Evolutionary conservation across 2,797 vertebrate species (phyloP), one percentile per base, ranked within the genome.

Genomic region (Enteromius afrohamiltoni): DNA sequence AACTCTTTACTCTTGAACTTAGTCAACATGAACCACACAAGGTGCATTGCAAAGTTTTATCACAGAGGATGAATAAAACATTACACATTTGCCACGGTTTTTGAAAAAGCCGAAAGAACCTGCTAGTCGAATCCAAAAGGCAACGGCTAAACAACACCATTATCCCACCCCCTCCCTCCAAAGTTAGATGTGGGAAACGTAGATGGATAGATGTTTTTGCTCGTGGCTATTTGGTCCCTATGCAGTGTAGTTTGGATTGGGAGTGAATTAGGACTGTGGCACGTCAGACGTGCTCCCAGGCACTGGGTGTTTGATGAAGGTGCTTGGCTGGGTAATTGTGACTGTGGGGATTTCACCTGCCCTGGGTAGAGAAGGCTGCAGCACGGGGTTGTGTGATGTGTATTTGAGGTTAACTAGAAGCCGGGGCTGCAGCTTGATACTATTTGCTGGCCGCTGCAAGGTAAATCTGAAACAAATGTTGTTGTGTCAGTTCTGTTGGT

Each of bases 81-180:
- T 83, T 55, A 58, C 19, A 60, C 40, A 62, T 78, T 78, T 60
- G 21, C 82, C 65, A 60, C 37, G 5, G 40, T 31, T 83, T 77
- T 69, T 2, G 37, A 93, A 90, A 92, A 92, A 92, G 73, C 60
- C 91, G 89, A 88, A 88, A 85, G 80, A 87, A 87, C 89, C 68
- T 88, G 83, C 86, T 87, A 88, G 88, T 88, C 87, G 86, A 83
- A 85, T 73, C 69, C 89, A 91, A 92, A 92, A 87, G 90, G 90
- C 86, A 88, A 88, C 87, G 90, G 89, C 89, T 89, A 92, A 92
- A 92, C 92, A 91, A 91, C 88, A 83, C 88, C 49, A 80, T 92
- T 94, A 93, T 93, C 92, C 91, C 91, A 89, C 87, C 84, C 89
- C 90, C 91, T 84, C 73, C 82, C 74, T 85, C 88, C 64, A 45